These are phyloP conservation scores for Platycnemis pennipes DNA, from an alignment of 2,888 invertebrate genomes.

Conservation along the genomic window DNA sequence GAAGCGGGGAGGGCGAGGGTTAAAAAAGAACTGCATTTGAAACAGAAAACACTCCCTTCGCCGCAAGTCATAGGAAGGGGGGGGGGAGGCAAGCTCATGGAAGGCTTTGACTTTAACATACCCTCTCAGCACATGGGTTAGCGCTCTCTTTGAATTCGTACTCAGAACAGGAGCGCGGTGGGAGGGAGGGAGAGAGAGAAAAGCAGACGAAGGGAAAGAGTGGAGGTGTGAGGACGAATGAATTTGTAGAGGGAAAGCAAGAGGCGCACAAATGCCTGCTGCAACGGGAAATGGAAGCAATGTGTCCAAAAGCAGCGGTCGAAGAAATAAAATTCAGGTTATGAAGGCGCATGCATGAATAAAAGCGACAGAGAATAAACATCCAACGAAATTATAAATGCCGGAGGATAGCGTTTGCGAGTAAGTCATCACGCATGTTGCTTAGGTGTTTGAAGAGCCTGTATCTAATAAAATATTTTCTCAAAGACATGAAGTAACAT, in stretches of 20 bases:
- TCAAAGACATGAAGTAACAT: no score
- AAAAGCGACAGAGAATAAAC: neutral
- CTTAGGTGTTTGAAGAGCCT: no score
- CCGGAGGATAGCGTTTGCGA: neutral
- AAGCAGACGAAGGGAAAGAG: neutral
- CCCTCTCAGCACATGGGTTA: conserved; percentile 17
- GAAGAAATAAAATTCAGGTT: neutral
- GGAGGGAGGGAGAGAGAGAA: neutral
- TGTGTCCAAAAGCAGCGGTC: neutral
- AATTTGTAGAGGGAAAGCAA: neutral
- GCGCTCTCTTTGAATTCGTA: conserved; percentile 5
- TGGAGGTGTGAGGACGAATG: neutral
- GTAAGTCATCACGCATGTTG: neutral
- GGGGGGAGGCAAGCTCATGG: no score
- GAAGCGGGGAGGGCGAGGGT: neutral
- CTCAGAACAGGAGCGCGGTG: conserved; percentile 12
- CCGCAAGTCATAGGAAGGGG: neutral
- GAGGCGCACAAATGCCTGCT: neutral
- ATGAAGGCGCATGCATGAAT: neutral
- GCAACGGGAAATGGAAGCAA: neutral
- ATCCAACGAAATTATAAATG: neutral
- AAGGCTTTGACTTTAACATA: conserved; percentile 24
- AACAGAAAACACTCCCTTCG: conserved; percentile 5
- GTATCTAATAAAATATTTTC: no score
- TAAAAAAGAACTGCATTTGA: conserved; percentile 7